phyloP scores from a whole-genome alignment of 2,113 vertebrate species.

The Osmerus eperlanus region DNA sequence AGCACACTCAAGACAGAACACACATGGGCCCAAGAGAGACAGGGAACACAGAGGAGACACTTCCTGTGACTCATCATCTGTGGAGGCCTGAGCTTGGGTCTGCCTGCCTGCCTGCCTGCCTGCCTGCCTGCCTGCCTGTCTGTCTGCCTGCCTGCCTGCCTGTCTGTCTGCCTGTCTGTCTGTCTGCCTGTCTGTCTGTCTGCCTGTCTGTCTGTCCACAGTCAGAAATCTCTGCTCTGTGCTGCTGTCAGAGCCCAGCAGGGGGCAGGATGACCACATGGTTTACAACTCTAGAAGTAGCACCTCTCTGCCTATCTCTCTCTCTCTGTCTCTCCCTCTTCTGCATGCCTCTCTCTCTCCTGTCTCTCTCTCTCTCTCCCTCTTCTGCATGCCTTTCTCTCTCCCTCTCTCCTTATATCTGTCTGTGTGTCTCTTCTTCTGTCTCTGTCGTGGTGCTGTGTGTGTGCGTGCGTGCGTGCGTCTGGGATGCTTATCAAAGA shows the following conservation, averaged over 20 bases:
- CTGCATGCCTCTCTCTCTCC: not conserved
- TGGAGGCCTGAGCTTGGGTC: too few species aligned
- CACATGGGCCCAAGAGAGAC: not conserved
- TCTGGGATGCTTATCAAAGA: not conserved
- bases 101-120: too few species aligned
- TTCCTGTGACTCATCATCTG: too few species aligned
- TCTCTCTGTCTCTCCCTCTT: not conserved
- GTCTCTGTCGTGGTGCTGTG: too few species aligned
- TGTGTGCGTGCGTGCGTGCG: too few species aligned
- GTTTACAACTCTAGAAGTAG: slow-evolving; percentile 27
- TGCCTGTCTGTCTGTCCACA: too few species aligned
- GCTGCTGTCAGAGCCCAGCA: slow-evolving; percentile 34
- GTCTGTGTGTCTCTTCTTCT: too few species aligned
- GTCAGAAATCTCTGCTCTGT: not conserved
- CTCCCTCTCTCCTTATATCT: not conserved
- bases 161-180: too few species aligned
- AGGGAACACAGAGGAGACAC: too few species aligned
- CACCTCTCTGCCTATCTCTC: not conserved
- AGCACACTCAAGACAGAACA: not conserved
- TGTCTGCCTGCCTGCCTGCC: too few species aligned
- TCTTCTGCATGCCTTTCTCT: not conserved
- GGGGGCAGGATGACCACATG: slow-evolving; percentile 51
- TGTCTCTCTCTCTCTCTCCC: not conserved
- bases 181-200: too few species aligned
- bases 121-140: too few species aligned